Base-by-base conservation (phyloP, 2,888 invertebrate genomes). In the Deilephila porcellus region DNA sequence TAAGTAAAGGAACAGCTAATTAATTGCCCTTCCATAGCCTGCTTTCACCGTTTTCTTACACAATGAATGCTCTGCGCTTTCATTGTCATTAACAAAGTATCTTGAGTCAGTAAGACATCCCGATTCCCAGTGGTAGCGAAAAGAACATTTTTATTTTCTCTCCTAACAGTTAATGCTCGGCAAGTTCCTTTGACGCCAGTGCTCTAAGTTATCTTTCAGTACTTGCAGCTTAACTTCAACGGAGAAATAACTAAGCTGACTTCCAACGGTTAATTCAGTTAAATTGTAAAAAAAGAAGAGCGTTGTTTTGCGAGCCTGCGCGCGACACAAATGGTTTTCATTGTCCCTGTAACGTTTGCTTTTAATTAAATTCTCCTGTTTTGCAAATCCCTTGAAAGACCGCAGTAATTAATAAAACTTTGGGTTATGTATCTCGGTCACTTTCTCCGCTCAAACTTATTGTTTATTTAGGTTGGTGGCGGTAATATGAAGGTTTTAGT, bases 351-450 rank as follows among this genome's bases (percentile, higher is more conserved):
- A 81, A 80, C 86, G 85, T 88, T 88, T 86, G 85, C 81, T 79
- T 88, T 88, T 88, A 88, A 88, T 88, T 88, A 87, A 87, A 85
- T 81, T 80, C 82, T 82, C 83, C 82, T 81, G 83, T 79, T 80
- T 63, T 74, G 71, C 73, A 71, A 53, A 71, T 53, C 70, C 32
- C 34, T 62, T 20, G 72, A 34, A 62, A 62, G 70, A 60, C 73
- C 25, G 63, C 32, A 29, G 60, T 74, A 74, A 74, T 74, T 74
- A 74, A 74, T 63, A 62, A 71, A 74, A 71, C 63, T 71, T 73
- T 71, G 71, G 56, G 34, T 19, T 62, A 59, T 56, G 56, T 71
- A 64, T 32, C 63, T 53, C 34, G 32, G 62, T 60, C 70, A 70
- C 14, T 59, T 60, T 73, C 64, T 63, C n/a, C 53, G 29, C 52